Evolutionary conservation across 2,797 vertebrate genomes (phyloP).

Genomic region (Aphelocoma californica): DNA sequence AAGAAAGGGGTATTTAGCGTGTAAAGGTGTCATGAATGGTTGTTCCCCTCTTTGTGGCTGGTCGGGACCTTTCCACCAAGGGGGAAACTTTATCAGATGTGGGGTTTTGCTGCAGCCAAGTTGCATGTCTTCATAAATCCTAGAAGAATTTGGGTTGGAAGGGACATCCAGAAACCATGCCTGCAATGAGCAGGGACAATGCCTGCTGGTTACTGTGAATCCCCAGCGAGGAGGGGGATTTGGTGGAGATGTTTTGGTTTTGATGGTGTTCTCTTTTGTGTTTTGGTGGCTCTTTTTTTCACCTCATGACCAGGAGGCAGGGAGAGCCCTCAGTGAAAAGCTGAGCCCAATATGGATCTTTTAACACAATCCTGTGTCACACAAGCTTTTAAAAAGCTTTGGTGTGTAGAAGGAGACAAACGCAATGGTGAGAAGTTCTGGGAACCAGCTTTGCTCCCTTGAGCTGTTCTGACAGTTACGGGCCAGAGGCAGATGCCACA

Average conservation of each 20-base stretch:
- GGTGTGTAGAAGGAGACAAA: background rate
- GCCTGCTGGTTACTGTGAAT: background rate
- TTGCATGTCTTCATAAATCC: background rate
- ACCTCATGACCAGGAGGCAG: background rate
- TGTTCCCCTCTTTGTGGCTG: background rate
- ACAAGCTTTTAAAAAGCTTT: background rate
- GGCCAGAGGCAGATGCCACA: background rate
- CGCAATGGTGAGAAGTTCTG: background rate
- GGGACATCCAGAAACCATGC: too few relatives aligned
- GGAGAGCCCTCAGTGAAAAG: background rate
- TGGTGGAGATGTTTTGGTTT: background rate
- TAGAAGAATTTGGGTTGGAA: background rate
- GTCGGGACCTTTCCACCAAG: background rate
- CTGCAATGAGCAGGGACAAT: background rate
- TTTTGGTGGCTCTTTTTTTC: background rate
- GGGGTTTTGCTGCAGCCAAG: background rate
- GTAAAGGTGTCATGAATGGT: too few relatives aligned
- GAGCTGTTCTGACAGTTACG: rapidly evolving
- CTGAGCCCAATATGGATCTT: background rate
- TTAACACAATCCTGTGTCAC: background rate
- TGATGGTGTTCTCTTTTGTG: background rate
- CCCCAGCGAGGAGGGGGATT: background rate
- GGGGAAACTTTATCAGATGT: background rate
- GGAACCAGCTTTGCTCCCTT: background rate
- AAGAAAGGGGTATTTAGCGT: background rate